phyloP scores from a whole-genome alignment of 1,140 invertebrate genomes.

The Drosophila oshimai region DNA sequence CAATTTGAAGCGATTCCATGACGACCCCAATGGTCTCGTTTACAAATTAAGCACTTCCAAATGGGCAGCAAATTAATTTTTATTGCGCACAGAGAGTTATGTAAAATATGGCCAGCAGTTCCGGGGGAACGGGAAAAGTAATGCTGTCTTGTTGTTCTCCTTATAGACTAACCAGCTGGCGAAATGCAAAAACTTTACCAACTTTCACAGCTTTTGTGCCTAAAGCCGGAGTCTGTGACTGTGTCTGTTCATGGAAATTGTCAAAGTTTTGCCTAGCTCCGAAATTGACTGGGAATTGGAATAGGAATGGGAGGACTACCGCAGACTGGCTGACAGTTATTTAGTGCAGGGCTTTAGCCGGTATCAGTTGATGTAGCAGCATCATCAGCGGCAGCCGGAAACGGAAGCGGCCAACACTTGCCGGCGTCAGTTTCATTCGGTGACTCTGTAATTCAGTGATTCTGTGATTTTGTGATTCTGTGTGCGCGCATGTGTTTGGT shows the following conservation, averaged over 20 bases:
- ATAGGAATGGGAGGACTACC: neutral
- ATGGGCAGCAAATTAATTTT: constrained; percentile 80
- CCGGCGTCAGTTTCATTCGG: constrained; percentile 9
- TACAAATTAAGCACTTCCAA: constrained; percentile 81
- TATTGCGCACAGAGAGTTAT: constrained; percentile 75
- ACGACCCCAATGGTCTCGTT: constrained; percentile 75
- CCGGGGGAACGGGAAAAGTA: neutral
- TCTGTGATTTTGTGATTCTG: neutral
- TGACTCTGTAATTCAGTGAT: too few species aligned
- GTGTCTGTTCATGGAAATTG: constrained; percentile 57
- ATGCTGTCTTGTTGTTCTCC: constrained; percentile 9
- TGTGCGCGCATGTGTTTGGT: constrained; percentile 9
- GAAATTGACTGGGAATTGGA: constrained; percentile 34
- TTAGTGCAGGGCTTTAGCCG: constrained; percentile 68
- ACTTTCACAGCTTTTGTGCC: constrained; percentile 10
- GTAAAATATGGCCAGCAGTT: constrained; percentile 64
- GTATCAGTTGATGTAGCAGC: constrained; percentile 27
- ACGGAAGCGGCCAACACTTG: constrained; percentile 65
- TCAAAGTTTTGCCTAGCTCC: constrained; percentile 56
- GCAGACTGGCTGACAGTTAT: constrained; percentile 51
- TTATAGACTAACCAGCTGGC: constrained; percentile 17
- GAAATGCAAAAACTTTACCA: constrained; percentile 65
- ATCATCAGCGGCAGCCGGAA: constrained; percentile 53
- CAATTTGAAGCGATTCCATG: constrained; percentile 48
- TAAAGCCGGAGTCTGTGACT: constrained; percentile 9